Conservation (phyloP, 2,797 vertebrate species). For the Girardinus metallicus region DNA sequence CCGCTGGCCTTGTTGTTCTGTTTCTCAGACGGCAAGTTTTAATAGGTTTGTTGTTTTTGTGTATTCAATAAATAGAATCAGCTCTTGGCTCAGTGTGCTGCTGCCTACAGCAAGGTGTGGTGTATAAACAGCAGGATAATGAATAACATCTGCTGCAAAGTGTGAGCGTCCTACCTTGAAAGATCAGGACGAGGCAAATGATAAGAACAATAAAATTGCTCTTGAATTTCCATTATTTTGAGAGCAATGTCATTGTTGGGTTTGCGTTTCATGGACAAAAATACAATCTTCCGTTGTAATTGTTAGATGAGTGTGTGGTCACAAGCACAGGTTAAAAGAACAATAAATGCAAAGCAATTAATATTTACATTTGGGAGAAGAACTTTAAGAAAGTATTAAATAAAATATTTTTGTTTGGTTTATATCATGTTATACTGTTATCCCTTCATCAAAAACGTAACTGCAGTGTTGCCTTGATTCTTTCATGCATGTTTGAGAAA, state of each 20-base stretch:
- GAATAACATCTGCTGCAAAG: conserved; percentile 65
- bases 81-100: conserved; percentile 43
- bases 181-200: conserved; percentile 21
- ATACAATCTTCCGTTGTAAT: not conserved
- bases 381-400: no score
- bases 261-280: conserved; percentile 9
- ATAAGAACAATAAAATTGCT: conserved; percentile 18
- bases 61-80: conserved; percentile 61
- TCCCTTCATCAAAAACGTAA: no score
- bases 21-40: conserved; percentile 56
- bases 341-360: not conserved
- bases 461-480: no score
- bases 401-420: no score
- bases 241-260: not conserved
- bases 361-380: not conserved
- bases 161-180: conserved; percentile 38
- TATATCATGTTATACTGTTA: no score
- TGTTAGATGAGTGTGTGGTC: not conserved
- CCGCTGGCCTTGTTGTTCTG: conserved; percentile 55
- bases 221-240: conserved; percentile 3
- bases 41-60: conserved; percentile 67
- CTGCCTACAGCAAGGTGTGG: conserved; percentile 64
- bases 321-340: not conserved
- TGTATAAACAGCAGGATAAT: conserved; percentile 61
- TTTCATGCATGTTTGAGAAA: no score